Conservation (phyloP, 2,888 invertebrate species). For the Allygus modestus region DNA sequence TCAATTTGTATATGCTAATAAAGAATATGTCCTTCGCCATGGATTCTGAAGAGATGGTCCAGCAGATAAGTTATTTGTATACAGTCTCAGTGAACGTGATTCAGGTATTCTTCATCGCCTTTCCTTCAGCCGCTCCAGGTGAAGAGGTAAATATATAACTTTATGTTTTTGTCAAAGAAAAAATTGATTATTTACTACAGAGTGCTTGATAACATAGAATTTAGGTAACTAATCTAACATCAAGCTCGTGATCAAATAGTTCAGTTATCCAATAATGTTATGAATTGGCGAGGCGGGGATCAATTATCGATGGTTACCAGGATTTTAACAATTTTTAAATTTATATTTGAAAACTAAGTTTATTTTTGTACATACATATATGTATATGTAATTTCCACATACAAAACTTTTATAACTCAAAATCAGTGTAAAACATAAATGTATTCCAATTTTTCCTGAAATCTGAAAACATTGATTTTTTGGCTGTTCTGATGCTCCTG, state of each 20-base stretch:
- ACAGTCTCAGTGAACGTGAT: constrained; percentile 42
- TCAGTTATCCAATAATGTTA: no score
- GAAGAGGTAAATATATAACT: constrained; percentile 9
- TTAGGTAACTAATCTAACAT: background rate
- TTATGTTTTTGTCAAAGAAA: background rate
- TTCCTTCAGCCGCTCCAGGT: constrained; percentile 1
- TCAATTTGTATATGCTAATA: constrained; percentile 43
- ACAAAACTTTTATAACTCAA: no score
- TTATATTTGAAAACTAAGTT: no score
- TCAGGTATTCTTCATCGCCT: constrained; percentile 35
- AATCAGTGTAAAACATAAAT: no score
- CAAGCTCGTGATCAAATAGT: background rate
- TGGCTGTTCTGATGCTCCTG: no score
- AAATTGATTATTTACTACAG: background rate
- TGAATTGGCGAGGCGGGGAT: no score
- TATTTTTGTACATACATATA: no score
- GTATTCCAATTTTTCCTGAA: no score
- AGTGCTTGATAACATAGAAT: background rate
- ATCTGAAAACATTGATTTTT: no score
- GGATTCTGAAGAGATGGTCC: background rate
- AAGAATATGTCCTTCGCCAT: background rate
- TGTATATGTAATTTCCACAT: no score
- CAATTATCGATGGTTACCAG: no score
- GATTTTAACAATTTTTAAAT: no score
- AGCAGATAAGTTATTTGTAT: constrained; percentile 34